Evolutionary conservation across 2,113 vertebrate species (phyloP), one percentile per base, ranked within the genome.

Genomic region (Polypterus bichir): DNA sequence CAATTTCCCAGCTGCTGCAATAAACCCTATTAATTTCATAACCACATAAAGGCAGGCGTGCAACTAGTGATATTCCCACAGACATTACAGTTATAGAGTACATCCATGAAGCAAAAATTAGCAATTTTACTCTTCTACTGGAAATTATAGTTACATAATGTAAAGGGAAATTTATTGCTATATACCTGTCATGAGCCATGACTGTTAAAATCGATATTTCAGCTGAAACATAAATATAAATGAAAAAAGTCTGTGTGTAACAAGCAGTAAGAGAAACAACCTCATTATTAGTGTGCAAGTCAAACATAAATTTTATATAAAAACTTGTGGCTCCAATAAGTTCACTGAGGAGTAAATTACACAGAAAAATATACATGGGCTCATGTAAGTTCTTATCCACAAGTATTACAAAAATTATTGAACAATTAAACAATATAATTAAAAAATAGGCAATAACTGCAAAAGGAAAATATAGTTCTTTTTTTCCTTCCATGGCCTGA

Each of bases 351-450:
- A 27, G 27, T 27, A 27, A 27, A 27, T 27, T 27, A 27, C 27
- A 27, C 27, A 27, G 27, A 27, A 27, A 27, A 27, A 27, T 27
- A 66, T 75, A 83, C 79, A 81, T 80, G 3, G 78, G 81, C 46
- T 82, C 73, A 66, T 82, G 78, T 4, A 83, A 58, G 45, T 67
- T 71, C 9, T 71, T 71, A 59, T 71, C 74, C n/a, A 65, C 3
- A 27, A 55, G 73, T 56, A 81, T 77, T n/a, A 77, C 66, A 1
- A 83, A 62, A 7, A 67, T 1, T 5, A 45, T 44, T 27, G 27
- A 27, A 27, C 27, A 27, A 68, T 76, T 78, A 46, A 63, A n/a
- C 4, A 71, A 8, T 46, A 76, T 54, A 6, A 67, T 66, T 3
- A 60, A 3, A 44, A 65, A 3, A 49, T 73, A 78, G 44, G 67